These are phyloP conservation scores for Microvelia longipes DNA, from an alignment of 1,140 invertebrate genomes.

Conservation along the genomic window DNA sequence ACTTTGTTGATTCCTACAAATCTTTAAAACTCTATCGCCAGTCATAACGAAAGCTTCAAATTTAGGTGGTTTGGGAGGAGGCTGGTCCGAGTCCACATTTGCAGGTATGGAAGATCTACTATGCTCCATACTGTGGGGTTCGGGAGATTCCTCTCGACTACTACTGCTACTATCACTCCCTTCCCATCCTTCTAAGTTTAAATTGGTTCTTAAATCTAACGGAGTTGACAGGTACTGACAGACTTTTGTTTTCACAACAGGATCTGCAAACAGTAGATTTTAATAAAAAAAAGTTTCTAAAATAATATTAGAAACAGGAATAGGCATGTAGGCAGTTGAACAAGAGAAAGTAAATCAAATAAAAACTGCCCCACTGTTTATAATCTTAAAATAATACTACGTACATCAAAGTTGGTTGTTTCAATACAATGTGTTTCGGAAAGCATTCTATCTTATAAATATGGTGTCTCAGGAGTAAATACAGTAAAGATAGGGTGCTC, in stretches of 20 bases:
- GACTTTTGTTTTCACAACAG: constrained; percentile 64
- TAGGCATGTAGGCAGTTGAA: too few species aligned
- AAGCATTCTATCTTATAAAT: too few species aligned
- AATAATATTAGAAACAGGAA: too few species aligned
- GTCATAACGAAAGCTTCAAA: constrained; percentile 96
- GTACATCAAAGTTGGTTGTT: too few species aligned
- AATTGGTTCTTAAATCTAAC: constrained; percentile 9
- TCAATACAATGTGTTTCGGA: too few species aligned
- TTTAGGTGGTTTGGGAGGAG: constrained; percentile 28
- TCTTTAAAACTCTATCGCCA: constrained; percentile 83
- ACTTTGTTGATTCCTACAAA: constrained; percentile 58
- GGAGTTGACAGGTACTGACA: constrained; percentile 49
- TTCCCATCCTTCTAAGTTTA: constrained; percentile 4
- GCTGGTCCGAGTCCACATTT: constrained; percentile 10
- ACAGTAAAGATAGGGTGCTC: too few species aligned
- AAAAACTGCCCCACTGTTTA: too few species aligned
- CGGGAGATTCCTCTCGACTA: neutral
- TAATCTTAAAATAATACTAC: too few species aligned
- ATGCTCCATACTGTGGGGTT: neutral
- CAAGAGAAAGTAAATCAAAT: too few species aligned
- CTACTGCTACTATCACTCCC: neutral
- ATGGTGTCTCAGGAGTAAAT: too few species aligned
- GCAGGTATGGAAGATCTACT: constrained; percentile 4
- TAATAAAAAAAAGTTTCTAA: too few species aligned
- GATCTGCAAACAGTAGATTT: constrained; percentile 62